These are phyloP conservation scores for Azemiops feae DNA, from an alignment of 2,113 vertebrate genomes.

Conservation along the genomic window DNA sequence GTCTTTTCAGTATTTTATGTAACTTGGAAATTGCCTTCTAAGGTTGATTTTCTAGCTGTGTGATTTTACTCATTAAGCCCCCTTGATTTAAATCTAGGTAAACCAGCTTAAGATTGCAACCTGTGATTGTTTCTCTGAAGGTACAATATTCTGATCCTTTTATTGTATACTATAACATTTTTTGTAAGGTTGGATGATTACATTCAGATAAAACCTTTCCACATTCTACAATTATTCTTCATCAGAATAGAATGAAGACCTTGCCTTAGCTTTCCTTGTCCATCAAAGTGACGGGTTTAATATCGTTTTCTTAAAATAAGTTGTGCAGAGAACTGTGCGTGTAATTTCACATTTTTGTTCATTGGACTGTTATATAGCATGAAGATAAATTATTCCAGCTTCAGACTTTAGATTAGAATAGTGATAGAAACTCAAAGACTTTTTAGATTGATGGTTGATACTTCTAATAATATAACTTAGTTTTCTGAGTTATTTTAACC, in stretches of 20 bases:
- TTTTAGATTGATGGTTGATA: slow-evolving; percentile 4
- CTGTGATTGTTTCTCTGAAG: not conserved
- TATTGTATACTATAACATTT: not conserved
- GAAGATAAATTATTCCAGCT: slow-evolving; percentile 10
- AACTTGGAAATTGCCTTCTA: not conserved
- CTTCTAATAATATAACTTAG: not conserved
- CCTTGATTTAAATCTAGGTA: not conserved
- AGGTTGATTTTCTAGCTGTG: not conserved
- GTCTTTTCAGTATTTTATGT: not conserved
- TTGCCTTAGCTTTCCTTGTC: slow-evolving; percentile 1
- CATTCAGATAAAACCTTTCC: not conserved
- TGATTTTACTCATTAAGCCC: not conserved
- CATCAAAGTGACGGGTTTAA: slow-evolving; percentile 1
- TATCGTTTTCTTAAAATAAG: slow-evolving; percentile 5
- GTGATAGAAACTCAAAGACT: not conserved
- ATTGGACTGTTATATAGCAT: not conserved
- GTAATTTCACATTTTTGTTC: slow-evolving; percentile 12
- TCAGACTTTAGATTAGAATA: slow-evolving; percentile 2
- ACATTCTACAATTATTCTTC: not conserved
- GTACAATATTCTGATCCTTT: slow-evolving; percentile 3
- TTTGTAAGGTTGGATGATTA: not conserved
- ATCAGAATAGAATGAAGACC: not conserved
- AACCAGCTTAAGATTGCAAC: not conserved
- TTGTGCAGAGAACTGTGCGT: not conserved
- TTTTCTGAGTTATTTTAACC: not conserved